Evolutionary conservation across 2,888 invertebrate genomes (phyloP), one percentile per base, ranked within the genome.

Genomic region (Oasisia sp.): DNA sequence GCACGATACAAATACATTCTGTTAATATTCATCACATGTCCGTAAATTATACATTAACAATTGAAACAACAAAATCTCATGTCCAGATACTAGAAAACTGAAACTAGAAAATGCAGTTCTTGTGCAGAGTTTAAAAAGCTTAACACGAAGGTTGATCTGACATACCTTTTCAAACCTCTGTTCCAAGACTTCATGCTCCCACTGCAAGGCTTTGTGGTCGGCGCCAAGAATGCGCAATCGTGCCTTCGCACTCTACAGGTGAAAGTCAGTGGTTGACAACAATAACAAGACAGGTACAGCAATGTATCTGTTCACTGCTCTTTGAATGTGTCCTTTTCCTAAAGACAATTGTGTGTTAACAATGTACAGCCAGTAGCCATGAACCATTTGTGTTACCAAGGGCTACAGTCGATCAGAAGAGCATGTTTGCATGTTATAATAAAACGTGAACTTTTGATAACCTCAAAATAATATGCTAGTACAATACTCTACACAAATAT

Each of bases 161-260:
- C 74, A 74, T 93, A 97, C 97, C 94, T 98, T 97, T 94, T 98
- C 98, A 95, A 98, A 98, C 93, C 98, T 97, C 93, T 98, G 97
- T 95, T 98, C 97, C 32, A 98, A 96, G 0, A 98, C 97, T 94
- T 96, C 96, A 93, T 96, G 96, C 93, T 96, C 96, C 96, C 96
- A 96, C 92, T 95, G 95, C 90, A 96, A 93, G 32, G 95, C 97
- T 93, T 97, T 97, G 56, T 97, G 96, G 94, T 97, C 96, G 92
- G 96, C 96, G 44, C 95, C 95, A 92, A 95, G 95, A 11, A 95
- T 94, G 94, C 94, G 95, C 93, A 96, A 94, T 92, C 96, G 95
- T 7, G 96, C 96, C 95, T 97, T 97, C 0, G 97, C 97, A 95
- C 97, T 97, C 97, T 97, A 94, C 89, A 95, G 93, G 58, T 91